A percentile compares a stretch with the other conserved stretches of the same genome.
phyloP scores from a whole-genome alignment of 2,113 vertebrate genomes.

The Morone saxatilis region DNA sequence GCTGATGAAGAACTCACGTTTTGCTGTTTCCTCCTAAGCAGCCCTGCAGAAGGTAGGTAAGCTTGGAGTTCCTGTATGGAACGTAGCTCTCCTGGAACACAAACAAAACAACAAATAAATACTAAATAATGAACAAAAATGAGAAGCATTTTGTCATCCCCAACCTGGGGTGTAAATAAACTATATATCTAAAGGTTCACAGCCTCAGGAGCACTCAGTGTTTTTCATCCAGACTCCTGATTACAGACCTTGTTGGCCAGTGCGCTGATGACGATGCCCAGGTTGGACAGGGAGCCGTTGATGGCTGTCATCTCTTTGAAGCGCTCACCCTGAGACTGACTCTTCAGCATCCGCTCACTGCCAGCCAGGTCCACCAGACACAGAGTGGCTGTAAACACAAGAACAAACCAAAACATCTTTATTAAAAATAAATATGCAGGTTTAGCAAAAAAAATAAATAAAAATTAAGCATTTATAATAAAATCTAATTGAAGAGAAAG shows the following conservation, averaged over 20 bases:
- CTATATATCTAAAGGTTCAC: neutral
- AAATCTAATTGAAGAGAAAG: neutral
- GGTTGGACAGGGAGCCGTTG: constrained; percentile 93
- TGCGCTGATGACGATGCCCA: constrained; percentile 93
- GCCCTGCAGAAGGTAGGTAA: constrained; percentile 96
- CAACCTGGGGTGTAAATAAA: neutral
- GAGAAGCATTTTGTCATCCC: neutral
- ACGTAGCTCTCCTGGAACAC: constrained; percentile 88
- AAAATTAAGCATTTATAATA: too few relatives aligned
- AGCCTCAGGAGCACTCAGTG: neutral
- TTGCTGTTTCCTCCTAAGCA: constrained; percentile 96
- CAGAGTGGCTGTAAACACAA: constrained; percentile 86
- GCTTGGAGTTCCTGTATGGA: constrained; percentile 97
- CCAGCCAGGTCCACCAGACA: constrained; percentile 97
- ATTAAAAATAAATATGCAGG: neutral
- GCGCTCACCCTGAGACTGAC: constrained; percentile 92
- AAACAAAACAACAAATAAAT: neutral
- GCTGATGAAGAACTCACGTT: constrained; percentile 80
- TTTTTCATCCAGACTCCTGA: too few relatives aligned
- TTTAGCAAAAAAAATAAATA: neutral
- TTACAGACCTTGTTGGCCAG: constrained; percentile 88
- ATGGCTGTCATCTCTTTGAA: constrained; percentile 97
- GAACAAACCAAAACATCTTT: neutral
- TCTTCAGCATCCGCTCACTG: constrained; percentile 93
- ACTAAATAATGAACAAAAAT: neutral